These are phyloP conservation scores for Oryzias celebensis DNA, from an alignment of 2,113 vertebrate genomes.

Conservation along the genomic window DNA sequence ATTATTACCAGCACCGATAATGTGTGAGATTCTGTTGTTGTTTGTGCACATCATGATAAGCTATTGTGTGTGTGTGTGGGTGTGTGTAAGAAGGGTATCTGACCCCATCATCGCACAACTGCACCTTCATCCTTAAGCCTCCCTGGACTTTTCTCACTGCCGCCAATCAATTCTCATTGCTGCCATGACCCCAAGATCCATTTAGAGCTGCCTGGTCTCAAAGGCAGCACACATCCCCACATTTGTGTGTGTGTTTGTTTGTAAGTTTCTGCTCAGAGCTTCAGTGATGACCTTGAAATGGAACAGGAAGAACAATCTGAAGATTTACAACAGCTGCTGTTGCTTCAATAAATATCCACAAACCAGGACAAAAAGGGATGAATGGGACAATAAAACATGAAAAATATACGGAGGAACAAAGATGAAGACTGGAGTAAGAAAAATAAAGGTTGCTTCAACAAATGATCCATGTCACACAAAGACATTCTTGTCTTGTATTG, in stretches of 20 bases:
- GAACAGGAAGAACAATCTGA: slow-evolving; percentile 9
- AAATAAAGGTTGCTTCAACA: neutral
- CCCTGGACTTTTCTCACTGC: slow-evolving; percentile 18
- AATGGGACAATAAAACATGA: neutral
- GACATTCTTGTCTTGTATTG: too few species aligned
- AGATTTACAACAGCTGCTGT: neutral
- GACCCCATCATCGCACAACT: slow-evolving; percentile 38
- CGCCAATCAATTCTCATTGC: slow-evolving; percentile 53
- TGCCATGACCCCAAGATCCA: slow-evolving; percentile 27
- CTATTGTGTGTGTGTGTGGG: neutral
- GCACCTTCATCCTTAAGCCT: slow-evolving; percentile 32
- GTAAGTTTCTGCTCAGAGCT: neutral
- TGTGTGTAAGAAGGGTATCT: slow-evolving; percentile 1
- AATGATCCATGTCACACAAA: neutral
- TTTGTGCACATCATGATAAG: neutral
- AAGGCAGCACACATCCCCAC: neutral
- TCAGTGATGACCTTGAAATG: slow-evolving; percentile 40
- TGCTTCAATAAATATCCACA: neutral
- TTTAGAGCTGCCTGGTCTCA: slow-evolving; percentile 38
- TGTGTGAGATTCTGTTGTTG: neutral
- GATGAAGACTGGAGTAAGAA: neutral
- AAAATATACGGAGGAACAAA: neutral
- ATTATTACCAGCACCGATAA: slow-evolving; percentile 10
- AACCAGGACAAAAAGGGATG: neutral
- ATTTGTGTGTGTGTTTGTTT: slow-evolving; percentile 6